Base-by-base conservation (phyloP, 2,888 invertebrate genomes). In the Cataglyphis albicans region DNA sequence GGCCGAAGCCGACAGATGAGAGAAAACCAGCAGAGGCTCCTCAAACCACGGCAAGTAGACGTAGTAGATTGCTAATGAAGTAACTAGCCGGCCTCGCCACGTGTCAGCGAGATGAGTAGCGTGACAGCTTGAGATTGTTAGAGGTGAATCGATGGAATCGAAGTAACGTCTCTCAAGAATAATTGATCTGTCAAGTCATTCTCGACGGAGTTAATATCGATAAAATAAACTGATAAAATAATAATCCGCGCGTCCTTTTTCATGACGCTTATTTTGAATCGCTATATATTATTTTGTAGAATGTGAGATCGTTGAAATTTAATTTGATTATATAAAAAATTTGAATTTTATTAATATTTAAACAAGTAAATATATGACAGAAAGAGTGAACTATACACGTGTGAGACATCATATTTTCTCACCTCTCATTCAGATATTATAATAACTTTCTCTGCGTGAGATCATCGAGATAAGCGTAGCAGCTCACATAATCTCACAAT, bases 1-100 rank as follows among this genome's bases (percentile, higher is more conserved):
- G 91, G 86, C 92, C 93, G 32, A 93, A 91, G 81, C 93, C 93
- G 55, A 78, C 87, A 48, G 86, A 84, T 35, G 93, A 93, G 64
- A 91, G 88, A 75, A 90, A 85, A 94, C 95, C 82, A 91, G 93
- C 88, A 93, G 95, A 3, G 95, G 94, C 84, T 87, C 12, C 52
- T 91, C 72, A 84, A 73, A 81, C 67, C 57, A 81, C 81, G 90
- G 89, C 57, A 75, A 85, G 83, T 81, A 74, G 21, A 75, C 25
- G 21, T 10, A 64, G 67, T 35, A 35, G 70, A 70, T 70, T 44
- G 72, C 35, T 80, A 80, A 80, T 80, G 59, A 70, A 68, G 35
- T 48, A 35, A 15, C 76, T 38, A 76, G 21, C 32, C 25, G 32
- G 59, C 70, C 44, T 41, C 32, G 59, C 44, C 35, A 29, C 55